Evolutionary conservation across 2,113 vertebrate species (phyloP), one percentile per base, ranked within the genome.

Genomic region (Notiomystis cincta): DNA sequence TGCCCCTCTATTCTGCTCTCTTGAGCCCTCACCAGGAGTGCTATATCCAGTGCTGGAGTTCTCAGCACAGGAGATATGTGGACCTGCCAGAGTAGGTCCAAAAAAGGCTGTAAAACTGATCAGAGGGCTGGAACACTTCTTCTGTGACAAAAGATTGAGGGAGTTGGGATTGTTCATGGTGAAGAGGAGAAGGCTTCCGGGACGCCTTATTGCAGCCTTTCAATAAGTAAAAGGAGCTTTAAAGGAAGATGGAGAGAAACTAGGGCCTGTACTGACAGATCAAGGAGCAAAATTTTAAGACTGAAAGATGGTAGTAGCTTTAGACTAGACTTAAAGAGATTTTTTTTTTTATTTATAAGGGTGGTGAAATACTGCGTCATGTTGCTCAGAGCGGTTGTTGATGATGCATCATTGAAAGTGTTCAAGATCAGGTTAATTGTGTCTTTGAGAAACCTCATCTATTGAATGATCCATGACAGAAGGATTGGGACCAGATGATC

Each of bases 161-260:
- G 24, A 40, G 9, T 10, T 33, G 37, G 11, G 6, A 5, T 20
- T 31, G 9, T 38, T 64, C 24, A n/a, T 0, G 1, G 20, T 53
- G 2, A 3, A 38, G 17, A 69, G 58, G 3, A 51, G 67, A 81
- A n/a, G 20, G 7, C 14, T 87, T 37, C 11, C 11, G 6, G 4
- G 37, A 51, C 5, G 40, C 9, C 1, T 76, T 44, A n/a, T 8
- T 58, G 13, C 1, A 8, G 2, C 7, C 10, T 64, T 64, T 70
- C 15, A 70, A 24, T 37, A 58, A 16, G 2, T 10, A 65, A 51
- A 64, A 6, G 5, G 6, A 35, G 1, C 3, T 58, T 67, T 30
- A 17, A 44, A 80, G 44, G 35, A 53, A 81, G 8, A 19, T 7
- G 1, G 8, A 56, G 25, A 11, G 1, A 66, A 5, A 76, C 2